Conservation (phyloP, 2,888 invertebrate genomes). For the Cenopis cana region DNA sequence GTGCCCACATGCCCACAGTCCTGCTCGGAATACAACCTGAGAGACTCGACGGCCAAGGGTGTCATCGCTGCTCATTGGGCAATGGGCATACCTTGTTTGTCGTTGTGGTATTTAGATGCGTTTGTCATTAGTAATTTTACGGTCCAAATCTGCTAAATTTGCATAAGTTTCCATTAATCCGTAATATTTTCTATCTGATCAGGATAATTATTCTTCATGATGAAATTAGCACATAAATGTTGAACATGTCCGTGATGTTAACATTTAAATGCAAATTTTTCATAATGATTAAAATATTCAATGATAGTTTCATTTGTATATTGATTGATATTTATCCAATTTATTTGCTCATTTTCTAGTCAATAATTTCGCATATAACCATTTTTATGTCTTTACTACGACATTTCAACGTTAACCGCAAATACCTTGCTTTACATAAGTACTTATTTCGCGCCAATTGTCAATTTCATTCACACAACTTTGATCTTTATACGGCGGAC, state of each 20-base stretch:
- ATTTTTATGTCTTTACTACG: background rate
- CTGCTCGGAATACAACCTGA: no score
- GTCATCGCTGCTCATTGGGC: no score
- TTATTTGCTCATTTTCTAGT: background rate
- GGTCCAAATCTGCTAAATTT: background rate
- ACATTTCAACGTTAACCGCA: constrained; percentile 11
- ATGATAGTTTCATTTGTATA: background rate
- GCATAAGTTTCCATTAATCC: background rate
- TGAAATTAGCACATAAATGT: no score
- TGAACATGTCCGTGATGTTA: background rate
- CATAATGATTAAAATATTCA: background rate
- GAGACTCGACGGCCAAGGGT: no score
- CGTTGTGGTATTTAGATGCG: no score
- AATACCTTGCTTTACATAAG: constrained; percentile 20
- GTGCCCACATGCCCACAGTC: no score
- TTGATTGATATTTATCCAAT: background rate
- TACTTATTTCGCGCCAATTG: constrained; percentile 28
- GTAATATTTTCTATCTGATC: background rate
- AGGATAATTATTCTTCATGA: background rate
- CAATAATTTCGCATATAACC: background rate
- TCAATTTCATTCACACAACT: constrained; percentile 23
- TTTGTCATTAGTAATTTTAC: background rate
- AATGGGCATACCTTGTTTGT: no score
- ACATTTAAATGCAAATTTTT: background rate
- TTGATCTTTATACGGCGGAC: constrained; percentile 21